These are phyloP conservation scores for Hippotragus niger DNA, from an alignment of 2,113 vertebrate genomes.

Conservation along the genomic window DNA sequence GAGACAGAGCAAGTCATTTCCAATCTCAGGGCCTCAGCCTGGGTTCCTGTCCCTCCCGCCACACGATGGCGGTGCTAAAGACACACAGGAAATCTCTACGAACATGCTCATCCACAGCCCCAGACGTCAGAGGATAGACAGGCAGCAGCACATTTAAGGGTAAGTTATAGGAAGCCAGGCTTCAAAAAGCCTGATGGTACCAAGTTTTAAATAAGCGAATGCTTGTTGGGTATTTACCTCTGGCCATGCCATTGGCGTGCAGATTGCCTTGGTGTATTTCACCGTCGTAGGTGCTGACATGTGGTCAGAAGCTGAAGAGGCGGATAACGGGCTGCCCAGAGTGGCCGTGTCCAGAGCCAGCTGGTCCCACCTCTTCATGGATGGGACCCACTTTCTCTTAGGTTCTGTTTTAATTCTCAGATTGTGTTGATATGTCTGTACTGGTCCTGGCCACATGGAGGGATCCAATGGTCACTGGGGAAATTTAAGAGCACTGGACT, in stretches of 20 bases:
- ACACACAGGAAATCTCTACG: not conserved
- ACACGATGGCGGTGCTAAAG: fast-evolving
- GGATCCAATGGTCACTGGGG: not conserved
- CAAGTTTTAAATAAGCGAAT: not conserved
- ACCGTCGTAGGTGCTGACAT: not conserved
- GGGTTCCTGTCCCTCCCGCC: not conserved
- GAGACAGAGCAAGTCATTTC: not conserved
- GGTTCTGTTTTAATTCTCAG: not conserved
- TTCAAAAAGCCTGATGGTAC: not conserved
- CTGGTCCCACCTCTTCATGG: not conserved
- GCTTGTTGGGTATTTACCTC: not conserved
- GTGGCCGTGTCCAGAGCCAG: not conserved
- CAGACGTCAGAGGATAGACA: fast-evolving
- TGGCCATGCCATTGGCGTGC: not conserved
- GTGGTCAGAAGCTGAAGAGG: not conserved
- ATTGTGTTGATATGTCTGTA: not conserved
- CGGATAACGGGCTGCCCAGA: not conserved
- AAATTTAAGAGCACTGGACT: not conserved
- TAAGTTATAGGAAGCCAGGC: not conserved
- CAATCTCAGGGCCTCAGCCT: not conserved
- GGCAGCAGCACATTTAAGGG: not conserved
- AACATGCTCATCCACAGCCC: not conserved
- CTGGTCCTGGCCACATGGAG: not conserved
- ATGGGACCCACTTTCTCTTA: not conserved
- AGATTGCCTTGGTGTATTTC: not conserved